Evolutionary conservation across 2,888 invertebrate genomes (phyloP).

Genomic region (Tethea ocularis): DNA sequence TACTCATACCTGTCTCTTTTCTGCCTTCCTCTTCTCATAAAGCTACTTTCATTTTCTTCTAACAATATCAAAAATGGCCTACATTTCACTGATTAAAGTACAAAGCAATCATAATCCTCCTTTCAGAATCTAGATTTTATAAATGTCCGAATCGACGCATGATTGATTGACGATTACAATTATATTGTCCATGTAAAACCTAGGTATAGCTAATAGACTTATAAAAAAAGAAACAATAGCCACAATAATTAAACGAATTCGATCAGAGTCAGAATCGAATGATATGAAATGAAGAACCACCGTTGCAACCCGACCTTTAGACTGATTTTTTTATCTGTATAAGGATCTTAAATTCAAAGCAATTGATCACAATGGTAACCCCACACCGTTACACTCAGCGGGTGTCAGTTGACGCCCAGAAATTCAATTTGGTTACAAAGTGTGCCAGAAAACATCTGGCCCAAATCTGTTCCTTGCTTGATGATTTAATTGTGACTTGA

Average conservation of each 20-base stretch:
- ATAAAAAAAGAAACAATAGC: neutral
- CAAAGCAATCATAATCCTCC: too few species aligned
- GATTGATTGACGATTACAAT: neutral
- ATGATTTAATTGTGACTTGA: neutral
- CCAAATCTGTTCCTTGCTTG: conserved; percentile 1
- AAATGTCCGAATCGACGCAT: neutral
- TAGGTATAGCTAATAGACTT: neutral
- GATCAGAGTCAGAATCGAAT: neutral
- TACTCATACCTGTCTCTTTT: too few species aligned
- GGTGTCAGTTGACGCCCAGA: neutral
- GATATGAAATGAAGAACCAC: neutral
- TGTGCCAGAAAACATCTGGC: neutral
- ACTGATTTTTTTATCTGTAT: neutral
- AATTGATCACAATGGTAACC: neutral
- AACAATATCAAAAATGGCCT: too few species aligned
- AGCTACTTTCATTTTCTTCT: too few species aligned
- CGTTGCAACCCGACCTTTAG: conserved; percentile 3
- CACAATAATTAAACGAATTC: neutral
- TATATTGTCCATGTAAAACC: neutral
- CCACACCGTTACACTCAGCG: neutral
- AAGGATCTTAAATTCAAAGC: conserved; percentile 4
- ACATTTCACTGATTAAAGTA: too few species aligned
- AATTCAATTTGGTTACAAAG: neutral
- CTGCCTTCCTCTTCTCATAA: too few species aligned
- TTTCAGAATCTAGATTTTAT: too few species aligned